Percentiles rank a stretch among this genome's conserved stretches.
phyloP scores from a whole-genome alignment of 2,888 invertebrate species.

The Meandrusa payeni region DNA sequence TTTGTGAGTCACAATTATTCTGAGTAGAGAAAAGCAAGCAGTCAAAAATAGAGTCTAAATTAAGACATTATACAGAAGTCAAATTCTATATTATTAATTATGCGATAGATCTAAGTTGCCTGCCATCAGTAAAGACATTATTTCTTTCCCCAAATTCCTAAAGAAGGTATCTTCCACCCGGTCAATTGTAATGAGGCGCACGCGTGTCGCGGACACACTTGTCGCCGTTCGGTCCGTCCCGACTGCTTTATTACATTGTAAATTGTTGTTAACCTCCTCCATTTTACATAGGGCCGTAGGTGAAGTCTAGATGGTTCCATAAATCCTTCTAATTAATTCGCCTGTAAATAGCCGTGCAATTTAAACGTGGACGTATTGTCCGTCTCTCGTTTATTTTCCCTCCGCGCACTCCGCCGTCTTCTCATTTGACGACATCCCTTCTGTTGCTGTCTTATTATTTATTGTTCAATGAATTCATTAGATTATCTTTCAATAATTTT shows the following conservation, averaged over 20 bases:
- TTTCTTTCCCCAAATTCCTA: too few relatives aligned
- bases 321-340: conserved; percentile 45
- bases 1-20: too few relatives aligned
- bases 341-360: conserved; percentile 29
- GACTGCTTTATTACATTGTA: conserved; percentile 62
- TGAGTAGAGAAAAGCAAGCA: too few relatives aligned
- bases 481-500: neutral
- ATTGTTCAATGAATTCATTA: neutral
- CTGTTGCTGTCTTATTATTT: neutral
- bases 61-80: too few relatives aligned
- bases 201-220: conserved; percentile 33
- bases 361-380: conserved; percentile 28
- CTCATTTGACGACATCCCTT: neutral
- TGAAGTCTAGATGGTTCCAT: conserved; percentile 36
- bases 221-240: conserved; percentile 43
- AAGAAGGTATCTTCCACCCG: too few relatives aligned
- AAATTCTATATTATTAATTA: too few relatives aligned
- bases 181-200: conserved; percentile 25
- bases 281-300: conserved; percentile 36
- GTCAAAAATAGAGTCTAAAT: too few relatives aligned
- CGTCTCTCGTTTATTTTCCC: conserved; percentile 9
- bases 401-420: neutral
- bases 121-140: too few relatives aligned
- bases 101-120: too few relatives aligned
- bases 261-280: conserved; percentile 47